Percentiles rank a stretch among this genome's conserved stretches.
phyloP scores from a whole-genome alignment of 2,797 vertebrate genomes.

The Betta splendens region DNA sequence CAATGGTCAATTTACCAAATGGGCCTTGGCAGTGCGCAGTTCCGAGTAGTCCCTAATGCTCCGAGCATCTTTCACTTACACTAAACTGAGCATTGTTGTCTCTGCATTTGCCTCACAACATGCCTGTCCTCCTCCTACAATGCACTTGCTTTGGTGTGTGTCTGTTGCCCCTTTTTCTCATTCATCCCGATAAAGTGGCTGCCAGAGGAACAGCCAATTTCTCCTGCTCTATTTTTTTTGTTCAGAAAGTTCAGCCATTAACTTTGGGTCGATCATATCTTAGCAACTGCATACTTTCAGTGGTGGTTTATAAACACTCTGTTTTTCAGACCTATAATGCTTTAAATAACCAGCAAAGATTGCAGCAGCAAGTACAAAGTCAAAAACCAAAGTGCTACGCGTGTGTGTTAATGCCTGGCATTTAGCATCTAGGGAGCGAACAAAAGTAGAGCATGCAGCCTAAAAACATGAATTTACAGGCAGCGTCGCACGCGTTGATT shows the following conservation, averaged over 20 bases:
- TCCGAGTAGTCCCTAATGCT: slow-evolving; percentile 23
- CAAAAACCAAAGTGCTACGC: slow-evolving; percentile 1
- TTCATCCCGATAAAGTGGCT: slow-evolving; percentile 24
- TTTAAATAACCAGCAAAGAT: slow-evolving; percentile 30
- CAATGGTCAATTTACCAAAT: slow-evolving; percentile 55
- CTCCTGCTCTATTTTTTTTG: slow-evolving; percentile 23
- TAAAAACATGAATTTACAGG: slow-evolving; percentile 33
- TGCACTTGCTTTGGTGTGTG: slow-evolving; percentile 34
- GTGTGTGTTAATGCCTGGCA: slow-evolving; percentile 14
- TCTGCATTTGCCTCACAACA: slow-evolving; percentile 35
- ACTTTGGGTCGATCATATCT: slow-evolving; percentile 57
- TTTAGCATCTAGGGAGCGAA: slow-evolving; percentile 26
- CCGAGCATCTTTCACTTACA: slow-evolving; percentile 36
- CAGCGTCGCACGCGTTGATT: slow-evolving; percentile 1
- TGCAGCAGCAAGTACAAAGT: slow-evolving; percentile 38
- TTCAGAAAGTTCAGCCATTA: slow-evolving; percentile 36
- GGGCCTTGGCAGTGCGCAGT: slow-evolving; percentile 44
- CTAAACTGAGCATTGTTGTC: slow-evolving; percentile 33
- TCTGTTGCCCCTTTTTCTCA: slow-evolving; percentile 29
- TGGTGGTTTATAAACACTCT: slow-evolving; percentile 41
- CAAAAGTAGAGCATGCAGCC: slow-evolving; percentile 42
- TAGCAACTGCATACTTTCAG: slow-evolving; percentile 70
- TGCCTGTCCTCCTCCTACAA: slow-evolving; percentile 32
- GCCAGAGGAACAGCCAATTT: slow-evolving; percentile 37
- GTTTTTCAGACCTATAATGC: slow-evolving; percentile 22